Percentiles rank a stretch among this genome's conserved stretches.
Conservation (phyloP, 2,888 invertebrate genomes). For the Ectemnius cavifrons region DNA sequence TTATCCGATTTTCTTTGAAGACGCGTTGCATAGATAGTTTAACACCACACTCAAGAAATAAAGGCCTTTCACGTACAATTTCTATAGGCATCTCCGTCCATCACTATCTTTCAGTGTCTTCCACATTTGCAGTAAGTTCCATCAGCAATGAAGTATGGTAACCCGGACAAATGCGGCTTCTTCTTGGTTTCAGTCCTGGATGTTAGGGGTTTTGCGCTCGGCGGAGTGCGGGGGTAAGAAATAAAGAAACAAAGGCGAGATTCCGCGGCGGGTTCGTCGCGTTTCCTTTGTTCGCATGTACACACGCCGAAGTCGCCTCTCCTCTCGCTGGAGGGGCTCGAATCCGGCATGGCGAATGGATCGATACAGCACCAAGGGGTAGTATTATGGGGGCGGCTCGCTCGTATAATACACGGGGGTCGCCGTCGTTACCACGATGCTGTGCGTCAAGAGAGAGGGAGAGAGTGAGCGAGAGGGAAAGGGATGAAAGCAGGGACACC, state of each 20-base stretch:
- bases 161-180: neutral
- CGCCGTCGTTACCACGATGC: constrained; percentile 55
- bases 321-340: constrained; percentile 58
- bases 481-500: neutral
- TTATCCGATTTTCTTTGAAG: no score
- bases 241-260: constrained; percentile 44
- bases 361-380: constrained; percentile 74
- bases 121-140: no score
- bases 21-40: no score
- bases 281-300: constrained; percentile 53
- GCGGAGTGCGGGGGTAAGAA: constrained; percentile 12
- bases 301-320: neutral
- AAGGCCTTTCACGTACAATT: no score
- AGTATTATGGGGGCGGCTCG: constrained; percentile 72
- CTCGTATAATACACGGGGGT: constrained; percentile 69
- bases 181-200: neutral
- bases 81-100: no score
- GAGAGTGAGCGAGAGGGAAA: constrained; percentile 14
- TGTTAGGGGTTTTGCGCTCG: neutral
- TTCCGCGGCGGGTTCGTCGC: constrained; percentile 28
- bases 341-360: constrained; percentile 66
- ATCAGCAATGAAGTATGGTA: no score
- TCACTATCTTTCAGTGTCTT: no score
- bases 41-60: no score
- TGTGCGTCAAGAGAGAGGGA: constrained; percentile 12